Evolutionary conservation across 2,113 vertebrate species (phyloP), one percentile per base, ranked within the genome.

Genomic region (Phoenicopterus ruber): DNA sequence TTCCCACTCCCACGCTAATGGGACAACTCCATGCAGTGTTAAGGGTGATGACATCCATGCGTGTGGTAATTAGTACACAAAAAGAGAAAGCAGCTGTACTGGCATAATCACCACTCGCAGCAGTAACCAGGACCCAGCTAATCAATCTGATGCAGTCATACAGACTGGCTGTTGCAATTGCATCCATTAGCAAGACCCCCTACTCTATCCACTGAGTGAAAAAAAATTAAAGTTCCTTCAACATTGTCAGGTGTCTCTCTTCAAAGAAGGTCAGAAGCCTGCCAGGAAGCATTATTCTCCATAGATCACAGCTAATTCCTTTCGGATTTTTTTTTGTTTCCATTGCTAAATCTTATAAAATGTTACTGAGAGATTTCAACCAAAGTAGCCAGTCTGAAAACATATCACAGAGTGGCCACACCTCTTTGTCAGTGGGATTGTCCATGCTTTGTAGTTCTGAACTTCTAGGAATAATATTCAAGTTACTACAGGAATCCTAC

Each of bases 141-240:
- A 97, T 96, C 93, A 96, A 91, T 93, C 90, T 93, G 90, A 95
- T 81, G 94, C 78, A 97, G 90, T 96, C 94, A 81, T 50, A 95
- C 63, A 91, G 83, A 79, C 76, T 57, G 82, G 46, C 82, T 95
- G 57, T 44, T 95, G 85, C 88, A 95, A 79, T 54, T 50, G 79
- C 59, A 94, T 91, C 94, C 96, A 97, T 97, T 97, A 96, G 76
- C 63, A 88, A 80, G 95, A 95, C 93, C 96, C 95, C 95, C 95
- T 94, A 90, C 94, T 94, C 87, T 58, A 90, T 19, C 65, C 42
- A 80, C 10, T 55, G 50, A 63, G 70, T 18, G 28, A 49, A 17
- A 32, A 55, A 52, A 42, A 66, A 8, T 25, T 36, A 3, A 91
- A 73, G 55, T 93, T 93, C 26, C 59, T 88, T 93, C 84, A 85